Conservation (phyloP, 1,140 invertebrate genomes). For the Lepidostoma basale region DNA sequence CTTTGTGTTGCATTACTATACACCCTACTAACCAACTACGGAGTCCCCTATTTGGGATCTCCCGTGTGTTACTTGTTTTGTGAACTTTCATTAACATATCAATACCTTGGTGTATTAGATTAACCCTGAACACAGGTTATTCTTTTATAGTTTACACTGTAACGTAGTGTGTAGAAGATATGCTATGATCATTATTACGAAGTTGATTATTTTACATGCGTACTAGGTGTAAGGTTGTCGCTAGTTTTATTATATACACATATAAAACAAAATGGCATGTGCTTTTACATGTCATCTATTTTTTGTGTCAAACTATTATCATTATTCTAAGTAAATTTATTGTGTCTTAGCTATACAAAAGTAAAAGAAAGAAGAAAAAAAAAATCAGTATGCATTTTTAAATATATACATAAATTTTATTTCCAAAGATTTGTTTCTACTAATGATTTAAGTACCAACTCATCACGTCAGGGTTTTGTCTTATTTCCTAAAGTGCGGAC, state of each 20-base stretch:
- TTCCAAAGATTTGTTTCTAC: slow-evolving; percentile 46
- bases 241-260: slow-evolving; percentile 47
- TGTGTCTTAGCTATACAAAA: slow-evolving; percentile 46
- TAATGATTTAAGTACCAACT: slow-evolving; percentile 44
- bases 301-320: slow-evolving; percentile 48
- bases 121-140: slow-evolving; percentile 41
- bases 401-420: slow-evolving; percentile 43
- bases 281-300: slow-evolving; percentile 48
- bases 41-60: slow-evolving; percentile 2
- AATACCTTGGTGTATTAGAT: slow-evolving; percentile 44
- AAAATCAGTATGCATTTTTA: slow-evolving; percentile 46
- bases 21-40: slow-evolving; percentile 5
- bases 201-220: slow-evolving; percentile 41
- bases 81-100: slow-evolving; percentile 46
- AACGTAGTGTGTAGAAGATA: slow-evolving; percentile 45
- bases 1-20: slow-evolving; percentile 11
- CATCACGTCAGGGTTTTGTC: slow-evolving; percentile 44
- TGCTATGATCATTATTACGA: slow-evolving; percentile 39
- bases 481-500: slow-evolving; percentile 37
- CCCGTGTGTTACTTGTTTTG: slow-evolving; percentile 29
- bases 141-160: slow-evolving; percentile 45
- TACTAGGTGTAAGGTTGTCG: slow-evolving; percentile 44
- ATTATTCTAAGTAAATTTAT: slow-evolving; percentile 46
- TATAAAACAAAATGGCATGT: slow-evolving; percentile 48
- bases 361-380: slow-evolving; percentile 34